Evolutionary conservation across 2,113 vertebrate species (phyloP).

Genomic region (Deroptyus accipitrinus): DNA sequence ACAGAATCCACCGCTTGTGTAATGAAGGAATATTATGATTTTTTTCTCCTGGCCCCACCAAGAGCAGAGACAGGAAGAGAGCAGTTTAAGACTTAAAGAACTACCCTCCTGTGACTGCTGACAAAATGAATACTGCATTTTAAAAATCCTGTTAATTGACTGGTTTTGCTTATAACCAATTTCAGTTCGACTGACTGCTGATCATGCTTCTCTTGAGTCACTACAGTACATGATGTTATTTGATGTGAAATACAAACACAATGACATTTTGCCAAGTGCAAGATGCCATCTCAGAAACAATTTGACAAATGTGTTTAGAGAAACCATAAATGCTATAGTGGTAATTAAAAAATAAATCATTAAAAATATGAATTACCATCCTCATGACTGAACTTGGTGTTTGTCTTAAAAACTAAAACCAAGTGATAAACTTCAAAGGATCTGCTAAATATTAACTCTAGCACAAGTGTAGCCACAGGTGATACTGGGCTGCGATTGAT

Average conservation of each 20-base stretch:
- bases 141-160: not conserved
- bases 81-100: not conserved
- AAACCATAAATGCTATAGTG: not conserved
- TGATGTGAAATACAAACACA: not conserved
- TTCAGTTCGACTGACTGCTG: not conserved
- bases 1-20: not conserved
- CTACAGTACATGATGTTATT: not conserved
- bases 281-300: not conserved
- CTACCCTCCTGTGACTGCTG: not conserved
- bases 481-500: not conserved
- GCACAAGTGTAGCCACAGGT: not conserved
- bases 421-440: not conserved
- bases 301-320: not conserved
- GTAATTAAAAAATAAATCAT: not conserved
- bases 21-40: not conserved
- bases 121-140: not conserved
- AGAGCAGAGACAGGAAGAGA: not conserved
- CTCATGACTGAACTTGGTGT: not conserved
- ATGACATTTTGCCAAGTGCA: not conserved
- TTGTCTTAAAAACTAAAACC: not conserved
- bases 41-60: not conserved
- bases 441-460: not conserved
- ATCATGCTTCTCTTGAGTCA: not conserved
- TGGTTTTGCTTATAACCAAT: not conserved
- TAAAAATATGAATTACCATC: not conserved